Evolutionary conservation across 1,140 invertebrate species (phyloP).

Genomic region (Lerema accius): DNA sequence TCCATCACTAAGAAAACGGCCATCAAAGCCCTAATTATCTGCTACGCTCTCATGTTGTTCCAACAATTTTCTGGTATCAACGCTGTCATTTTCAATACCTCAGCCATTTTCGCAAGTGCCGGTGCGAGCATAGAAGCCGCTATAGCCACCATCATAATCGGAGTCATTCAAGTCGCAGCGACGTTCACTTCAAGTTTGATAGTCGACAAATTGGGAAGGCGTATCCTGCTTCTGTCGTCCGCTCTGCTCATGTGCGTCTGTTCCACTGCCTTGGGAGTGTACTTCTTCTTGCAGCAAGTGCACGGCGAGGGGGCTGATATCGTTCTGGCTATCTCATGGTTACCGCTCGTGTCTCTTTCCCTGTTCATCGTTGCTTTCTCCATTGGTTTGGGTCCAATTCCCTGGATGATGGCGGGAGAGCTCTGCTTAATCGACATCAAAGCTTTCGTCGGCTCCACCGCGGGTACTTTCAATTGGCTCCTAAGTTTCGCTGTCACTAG

Average conservation of each 20-base stretch:
- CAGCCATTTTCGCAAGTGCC: conserved; percentile 86
- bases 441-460: conserved; percentile 88
- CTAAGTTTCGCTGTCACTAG: conserved; percentile 92
- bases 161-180: conserved; percentile 89
- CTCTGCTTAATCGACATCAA: conserved; percentile 89
- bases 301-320: conserved; percentile 76
- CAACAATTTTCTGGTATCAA: conserved; percentile 95
- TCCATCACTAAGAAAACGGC: conserved; percentile 85
- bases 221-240: conserved; percentile 87
- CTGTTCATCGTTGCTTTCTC: conserved; percentile 91
- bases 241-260: conserved; percentile 85
- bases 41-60: conserved; percentile 91
- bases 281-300: conserved; percentile 84
- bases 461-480: conserved; percentile 90
- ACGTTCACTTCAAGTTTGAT: conserved; percentile 87
- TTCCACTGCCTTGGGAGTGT: conserved; percentile 84
- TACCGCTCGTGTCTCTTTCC: conserved; percentile 88
- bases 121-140: conserved; percentile 83
- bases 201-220: conserved; percentile 90
- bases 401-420: conserved; percentile 91
- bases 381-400: conserved; percentile 90
- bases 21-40: conserved; percentile 88
- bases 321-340: conserved; percentile 84
- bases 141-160: conserved; percentile 88
- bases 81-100: conserved; percentile 92